Evolutionary conservation across 1,140 invertebrate genomes (phyloP).

Genomic region (Anthonomus grandis): DNA sequence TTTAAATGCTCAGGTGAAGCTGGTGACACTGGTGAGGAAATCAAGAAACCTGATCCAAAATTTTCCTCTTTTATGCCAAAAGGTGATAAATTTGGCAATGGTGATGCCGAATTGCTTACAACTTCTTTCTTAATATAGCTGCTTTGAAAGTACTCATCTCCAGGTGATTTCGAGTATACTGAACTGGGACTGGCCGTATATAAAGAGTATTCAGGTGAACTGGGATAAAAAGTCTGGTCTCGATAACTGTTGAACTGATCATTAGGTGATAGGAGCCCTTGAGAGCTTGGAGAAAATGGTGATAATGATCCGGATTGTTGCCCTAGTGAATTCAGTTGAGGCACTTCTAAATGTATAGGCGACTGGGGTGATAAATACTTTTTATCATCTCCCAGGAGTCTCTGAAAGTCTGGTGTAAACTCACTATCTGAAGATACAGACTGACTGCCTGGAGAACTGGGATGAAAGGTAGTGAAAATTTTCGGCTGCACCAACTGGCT

Average conservation of each 20-base stretch:
- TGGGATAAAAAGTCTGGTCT: constrained; percentile 42
- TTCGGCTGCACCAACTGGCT: constrained; percentile 33
- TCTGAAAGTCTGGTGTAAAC: constrained; percentile 42
- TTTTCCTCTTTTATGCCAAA: constrained; percentile 54
- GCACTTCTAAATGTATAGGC: constrained; percentile 44
- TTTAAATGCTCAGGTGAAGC: constrained; percentile 33
- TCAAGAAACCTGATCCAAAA: constrained; percentile 26
- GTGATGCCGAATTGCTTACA: constrained; percentile 33
- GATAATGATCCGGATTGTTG: constrained; percentile 35
- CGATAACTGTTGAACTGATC: constrained; percentile 36
- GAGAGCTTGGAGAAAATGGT: constrained; percentile 36
- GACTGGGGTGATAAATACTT: constrained; percentile 28
- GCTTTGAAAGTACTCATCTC: constrained; percentile 32
- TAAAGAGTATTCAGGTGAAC: constrained; percentile 43
- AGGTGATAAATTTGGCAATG: constrained; percentile 30
- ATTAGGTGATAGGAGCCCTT: constrained; percentile 41
- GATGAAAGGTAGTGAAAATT: constrained; percentile 42
- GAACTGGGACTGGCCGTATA: constrained; percentile 41
- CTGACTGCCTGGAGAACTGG: constrained; percentile 28
- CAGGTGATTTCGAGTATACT: constrained; percentile 38
- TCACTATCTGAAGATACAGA: constrained; percentile 15
- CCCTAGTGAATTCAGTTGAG: constrained; percentile 29
- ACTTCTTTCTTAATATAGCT: constrained; percentile 41
- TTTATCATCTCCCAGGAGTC: constrained; percentile 36
- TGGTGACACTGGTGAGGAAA: constrained; percentile 30